Conservation (phyloP, 2,888 invertebrate species). For the Cistogaster globosa region DNA sequence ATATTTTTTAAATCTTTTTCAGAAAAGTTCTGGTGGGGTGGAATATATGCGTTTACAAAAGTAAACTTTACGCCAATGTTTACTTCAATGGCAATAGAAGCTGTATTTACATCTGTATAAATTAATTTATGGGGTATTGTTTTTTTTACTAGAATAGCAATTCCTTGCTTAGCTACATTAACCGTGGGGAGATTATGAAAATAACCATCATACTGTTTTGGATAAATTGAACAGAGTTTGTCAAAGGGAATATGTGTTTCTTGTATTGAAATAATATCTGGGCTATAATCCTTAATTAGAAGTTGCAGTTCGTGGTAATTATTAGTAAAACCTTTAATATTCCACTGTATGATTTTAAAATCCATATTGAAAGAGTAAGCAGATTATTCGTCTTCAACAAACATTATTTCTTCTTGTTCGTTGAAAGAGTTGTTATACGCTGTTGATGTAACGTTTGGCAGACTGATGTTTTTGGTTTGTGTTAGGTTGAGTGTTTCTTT, state of each 20-base stretch:
- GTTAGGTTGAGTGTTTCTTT: neutral
- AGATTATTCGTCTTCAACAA: constrained; percentile 4
- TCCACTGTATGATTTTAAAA: constrained; percentile 1
- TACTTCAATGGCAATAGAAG: neutral
- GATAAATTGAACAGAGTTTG: neutral
- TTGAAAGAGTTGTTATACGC: neutral
- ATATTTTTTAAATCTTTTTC: neutral
- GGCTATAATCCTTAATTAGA: neutral
- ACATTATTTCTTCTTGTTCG: constrained; percentile 24
- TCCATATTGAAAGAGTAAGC: neutral
- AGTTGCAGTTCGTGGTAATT: constrained; percentile 15
- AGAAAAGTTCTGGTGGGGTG: neutral
- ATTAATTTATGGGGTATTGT: neutral
- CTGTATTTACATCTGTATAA: neutral
- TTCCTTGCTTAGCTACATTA: constrained; percentile 6
- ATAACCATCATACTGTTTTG: neutral
- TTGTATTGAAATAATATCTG: constrained; percentile 1
- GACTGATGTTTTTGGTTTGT: neutral
- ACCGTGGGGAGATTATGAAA: neutral
- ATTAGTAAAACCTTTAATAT: neutral
- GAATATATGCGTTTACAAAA: neutral
- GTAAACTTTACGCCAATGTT: neutral
- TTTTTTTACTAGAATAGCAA: neutral
- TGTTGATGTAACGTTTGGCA: neutral
- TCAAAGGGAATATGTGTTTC: neutral